These are phyloP conservation scores for Leptopilina syphax DNA, from an alignment of 2,888 invertebrate genomes.

Conservation along the genomic window DNA sequence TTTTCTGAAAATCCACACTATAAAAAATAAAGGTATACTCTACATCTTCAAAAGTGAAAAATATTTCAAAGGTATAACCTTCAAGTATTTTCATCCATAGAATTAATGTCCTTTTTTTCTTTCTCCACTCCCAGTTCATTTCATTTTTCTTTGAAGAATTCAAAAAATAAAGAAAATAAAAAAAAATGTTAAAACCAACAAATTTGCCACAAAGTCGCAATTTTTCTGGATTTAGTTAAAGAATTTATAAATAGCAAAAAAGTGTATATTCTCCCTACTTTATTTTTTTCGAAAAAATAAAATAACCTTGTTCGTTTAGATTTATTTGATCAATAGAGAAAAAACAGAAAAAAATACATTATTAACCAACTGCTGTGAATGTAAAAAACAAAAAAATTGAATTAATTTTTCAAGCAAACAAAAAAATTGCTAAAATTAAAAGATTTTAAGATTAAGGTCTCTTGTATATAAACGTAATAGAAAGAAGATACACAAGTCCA, in stretches of 20 bases:
- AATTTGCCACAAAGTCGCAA: not conserved
- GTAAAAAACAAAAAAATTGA: too few species aligned
- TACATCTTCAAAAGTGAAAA: not conserved
- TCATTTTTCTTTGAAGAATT: constrained; percentile 21
- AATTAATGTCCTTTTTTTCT: not conserved
- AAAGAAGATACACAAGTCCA: too few species aligned
- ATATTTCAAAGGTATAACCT: constrained; percentile 14
- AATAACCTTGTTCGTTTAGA: not conserved
- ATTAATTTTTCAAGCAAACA: not conserved
- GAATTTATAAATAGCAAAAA: not conserved
- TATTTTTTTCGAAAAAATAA: not conserved
- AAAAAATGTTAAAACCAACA: not conserved
- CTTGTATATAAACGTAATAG: too few species aligned
- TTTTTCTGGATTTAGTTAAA: constrained; percentile 5
- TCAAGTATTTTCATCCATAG: not conserved
- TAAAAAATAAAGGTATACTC: too few species aligned
- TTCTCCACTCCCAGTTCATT: not conserved
- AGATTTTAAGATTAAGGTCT: not conserved
- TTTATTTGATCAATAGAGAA: too few species aligned
- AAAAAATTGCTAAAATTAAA: not conserved
- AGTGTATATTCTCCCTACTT: too few species aligned
- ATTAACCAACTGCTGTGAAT: too few species aligned
- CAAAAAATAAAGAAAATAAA: not conserved
- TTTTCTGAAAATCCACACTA: too few species aligned
- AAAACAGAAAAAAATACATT: too few species aligned